Base-by-base conservation (phyloP, 2,113 vertebrate species). In the Tragelaphus strepsiceros region DNA sequence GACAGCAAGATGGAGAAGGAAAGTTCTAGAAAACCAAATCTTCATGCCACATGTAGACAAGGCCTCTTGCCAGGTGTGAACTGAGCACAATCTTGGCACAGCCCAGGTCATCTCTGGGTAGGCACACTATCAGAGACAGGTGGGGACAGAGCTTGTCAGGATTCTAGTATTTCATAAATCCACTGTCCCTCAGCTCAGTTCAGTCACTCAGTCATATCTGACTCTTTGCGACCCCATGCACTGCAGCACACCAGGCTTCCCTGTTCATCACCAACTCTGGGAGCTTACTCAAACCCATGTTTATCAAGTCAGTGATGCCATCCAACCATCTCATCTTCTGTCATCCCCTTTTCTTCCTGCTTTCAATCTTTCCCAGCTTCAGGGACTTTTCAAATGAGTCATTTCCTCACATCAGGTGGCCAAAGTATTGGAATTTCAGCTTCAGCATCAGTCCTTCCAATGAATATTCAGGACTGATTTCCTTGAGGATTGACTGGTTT, bases 91-190 rank as follows among this genome's bases (percentile, higher is more conserved):
- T 67, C 16, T 87, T 46, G 30, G 96, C 58, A 74, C 1, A 86
- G 26, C 26, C 96, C 96, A 97, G 91, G 96, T 97, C 95, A 87
- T 83, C 83, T 94, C 46, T 9, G 46, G 61, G 56, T 80, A 24
- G 58, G 56, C 61, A 26, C 2, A 32, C 24, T 14, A 64, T 30
- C 19, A 39, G 61, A 54, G 21, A 62, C 58, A 64, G 15, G 21
- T 22, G 6, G 35, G 54, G 77, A 90, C 14, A 64, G 77, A 78
- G 54, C 86, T 56, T 89, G 88, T 81, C 91, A 86, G 91, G 39
- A 96, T 84, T 93, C 92, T 88, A 91, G 39, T 64, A 81, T 49
- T 91, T 94, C 83, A 97, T 93, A 90, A 94, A 86, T 15, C 53
- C 43, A 81, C 58, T 13, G 9, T 77, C 91, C 89, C n/a, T 74